phyloP scores from a whole-genome alignment of 92 coral and sea anemone genomes.

The Siderastrea siderea region DNA sequence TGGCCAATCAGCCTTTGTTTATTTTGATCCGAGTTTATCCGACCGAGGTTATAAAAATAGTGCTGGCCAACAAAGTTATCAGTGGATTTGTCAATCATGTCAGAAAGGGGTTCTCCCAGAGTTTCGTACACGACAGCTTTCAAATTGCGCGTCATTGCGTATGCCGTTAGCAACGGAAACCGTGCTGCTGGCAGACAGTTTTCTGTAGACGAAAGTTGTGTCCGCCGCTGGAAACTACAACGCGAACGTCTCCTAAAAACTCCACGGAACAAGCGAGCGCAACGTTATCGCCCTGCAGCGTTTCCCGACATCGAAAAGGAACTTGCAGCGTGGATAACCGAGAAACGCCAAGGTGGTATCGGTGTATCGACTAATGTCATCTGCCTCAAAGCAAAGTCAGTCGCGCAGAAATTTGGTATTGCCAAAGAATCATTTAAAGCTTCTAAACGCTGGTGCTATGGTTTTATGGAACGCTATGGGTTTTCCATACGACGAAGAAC shows the following conservation, averaged over 20 bases:
- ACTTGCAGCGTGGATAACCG: constrained; percentile 1
- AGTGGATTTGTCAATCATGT: no score
- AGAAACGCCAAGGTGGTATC: constrained; percentile 2
- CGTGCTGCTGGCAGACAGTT: constrained; percentile 14
- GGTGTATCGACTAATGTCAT: no score
- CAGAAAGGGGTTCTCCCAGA: constrained; percentile 19
- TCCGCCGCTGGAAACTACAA: no score
- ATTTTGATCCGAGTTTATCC: neutral
- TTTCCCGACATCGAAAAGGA: constrained; percentile 17
- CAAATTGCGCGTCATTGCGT: no score
- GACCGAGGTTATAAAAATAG: constrained; percentile 1
- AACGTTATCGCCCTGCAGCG: constrained; percentile 3
- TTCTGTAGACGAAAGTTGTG: constrained; percentile 16
- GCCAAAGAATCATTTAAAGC: constrained; percentile 10
- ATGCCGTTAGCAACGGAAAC: no score
- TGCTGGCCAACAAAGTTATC: neutral
- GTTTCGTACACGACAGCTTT: no score
- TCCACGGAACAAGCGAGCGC: no score
- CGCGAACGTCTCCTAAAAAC: no score
- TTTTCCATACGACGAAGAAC: constrained; percentile 16
- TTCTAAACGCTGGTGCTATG: constrained; percentile 9
- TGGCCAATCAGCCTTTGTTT: no score
- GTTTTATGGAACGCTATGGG: constrained; percentile 13
- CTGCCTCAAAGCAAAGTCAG: constrained; percentile 15
- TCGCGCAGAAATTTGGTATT: constrained; percentile 12